Evolutionary conservation across 2,888 invertebrate species (phyloP), one percentile per base, ranked within the genome.

Genomic region (Lymantria monacha): DNA sequence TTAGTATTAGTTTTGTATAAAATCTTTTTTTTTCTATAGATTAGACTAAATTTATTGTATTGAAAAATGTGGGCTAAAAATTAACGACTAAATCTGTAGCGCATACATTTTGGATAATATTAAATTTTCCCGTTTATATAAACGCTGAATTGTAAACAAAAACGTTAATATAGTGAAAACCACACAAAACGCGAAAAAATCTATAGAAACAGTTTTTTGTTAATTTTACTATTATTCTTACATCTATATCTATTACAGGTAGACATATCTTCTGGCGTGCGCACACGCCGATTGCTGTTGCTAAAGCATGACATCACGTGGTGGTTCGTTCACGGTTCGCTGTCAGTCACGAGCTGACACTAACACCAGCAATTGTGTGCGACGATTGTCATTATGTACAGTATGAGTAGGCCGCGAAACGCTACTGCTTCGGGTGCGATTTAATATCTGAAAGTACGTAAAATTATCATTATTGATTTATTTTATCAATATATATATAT

Each of bases 301-400:
- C 75, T 86, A 90, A 59, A 90, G 84, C 88, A 89, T 87, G 67
- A 90, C 89, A 76, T 90, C 90, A 57, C 75, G 79, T n/a, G 74
- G 70, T 41, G 74, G 74, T 66, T 73, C 80, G 55, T 36, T 65
- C 50, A 74, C 63, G 52, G 75, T 72, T 58, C 76, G 74, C 59
- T 74, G 90, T 89, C 89, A 89, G 83, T 87, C 88, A 13, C 80
- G 81, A 14, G 83, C 51, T 0, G 88, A 71, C 38, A 79, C 79
- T 44, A 87, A 63, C 9, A 89, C 84, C 0, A 88, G 67, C 3
- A 89, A 74, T 49, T 88, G 90, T 0, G 88, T 81, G 59, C 87
- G 85, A 0, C 85, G 85, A 7, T 75, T 58, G 0, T 85, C 83
- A 0, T 51, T 52, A 8, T 74, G 70, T 0, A 51, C 51, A 9